Evolutionary conservation across 2,888 invertebrate genomes (phyloP).

Genomic region (Apoderus coryli): DNA sequence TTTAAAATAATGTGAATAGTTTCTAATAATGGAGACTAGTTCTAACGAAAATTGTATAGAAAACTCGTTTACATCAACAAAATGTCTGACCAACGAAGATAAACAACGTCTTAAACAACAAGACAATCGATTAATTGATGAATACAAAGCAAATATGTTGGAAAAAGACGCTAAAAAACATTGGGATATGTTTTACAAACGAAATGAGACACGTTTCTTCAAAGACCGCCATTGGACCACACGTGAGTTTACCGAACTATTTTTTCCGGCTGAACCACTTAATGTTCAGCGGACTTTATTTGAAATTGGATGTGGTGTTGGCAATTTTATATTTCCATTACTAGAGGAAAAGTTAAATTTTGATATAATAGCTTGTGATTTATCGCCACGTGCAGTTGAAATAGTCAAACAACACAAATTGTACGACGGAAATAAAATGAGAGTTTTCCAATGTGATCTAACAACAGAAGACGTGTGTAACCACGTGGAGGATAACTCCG

Average conservation of each 20-base stretch:
- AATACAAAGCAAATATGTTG: conserved; percentile 59
- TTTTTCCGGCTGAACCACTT: conserved; percentile 13
- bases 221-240: conserved; percentile 95
- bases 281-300: conserved; percentile 35
- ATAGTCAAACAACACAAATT: conserved; percentile 58
- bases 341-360: conserved; percentile 61
- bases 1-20: too few relatives aligned
- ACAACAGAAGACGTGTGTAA: conserved; percentile 52
- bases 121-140: conserved; percentile 51
- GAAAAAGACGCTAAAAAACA: conserved; percentile 74
- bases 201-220: conserved; percentile 87
- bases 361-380: conserved; percentile 79
- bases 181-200: conserved; percentile 94
- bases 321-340: conserved; percentile 89
- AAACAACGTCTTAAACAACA: conserved; percentile 48
- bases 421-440: conserved; percentile 50
- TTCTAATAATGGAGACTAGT: too few relatives aligned
- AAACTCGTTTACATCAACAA: conserved; percentile 25
- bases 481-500: conserved; percentile 34
- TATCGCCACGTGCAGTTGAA: conserved; percentile 80
- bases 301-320: conserved; percentile 93
- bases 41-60: not conserved
- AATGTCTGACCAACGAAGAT: conserved; percentile 44
- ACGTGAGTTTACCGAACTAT: conserved; percentile 62
- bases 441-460: conserved; percentile 75